Evolutionary conservation across 2,888 invertebrate genomes (phyloP), one percentile per base, ranked within the genome.

Genomic region (Argynnis bischoffii): DNA sequence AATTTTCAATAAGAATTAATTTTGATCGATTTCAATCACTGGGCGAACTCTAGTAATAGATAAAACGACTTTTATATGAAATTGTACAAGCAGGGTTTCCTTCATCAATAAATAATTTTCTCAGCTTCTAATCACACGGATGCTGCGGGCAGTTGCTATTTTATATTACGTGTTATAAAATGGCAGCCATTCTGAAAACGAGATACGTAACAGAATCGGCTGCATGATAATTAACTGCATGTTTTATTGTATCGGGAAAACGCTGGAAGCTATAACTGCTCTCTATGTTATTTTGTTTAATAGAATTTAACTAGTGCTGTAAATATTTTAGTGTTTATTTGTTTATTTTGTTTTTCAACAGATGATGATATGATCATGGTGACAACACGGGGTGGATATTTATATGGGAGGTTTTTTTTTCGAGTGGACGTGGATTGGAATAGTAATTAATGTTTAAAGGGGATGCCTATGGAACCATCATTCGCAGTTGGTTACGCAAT

Each of bases 171-270:
- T 68, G 72, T 72, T 76, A 75, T 75, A 74, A 74, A 77, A 76
- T 77, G 71, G 69, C 70, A 69, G 74, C 71, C 72, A 76, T 75
- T 74, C 71, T 71, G 71, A 74, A 72, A 72, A 72, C 71, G 55
- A 65, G 69, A 66, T 67, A 66, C 67, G 71, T 59, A 66, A 71
- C 68, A 69, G 70, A 68, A 74, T 70, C 72, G 61, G 71, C 71
- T 74, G 74, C 69, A 74, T 70, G 69, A 71, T 74, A 75, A 75
- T 75, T 74, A 75, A 64, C 63, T 64, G 61, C 66, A 70, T 70
- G 71, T 72, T 75, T 75, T 75, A 75, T 75, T 74, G 74, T 74
- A 75, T 70, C 75, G 67, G 71, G 55, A 48, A 50, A 69, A 21
- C 70, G 74, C 75, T 69, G 50, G 57, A 48, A 74, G 75, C 69